Conservation (phyloP, 2,888 invertebrate species). For the Bugula neritina region DNA sequence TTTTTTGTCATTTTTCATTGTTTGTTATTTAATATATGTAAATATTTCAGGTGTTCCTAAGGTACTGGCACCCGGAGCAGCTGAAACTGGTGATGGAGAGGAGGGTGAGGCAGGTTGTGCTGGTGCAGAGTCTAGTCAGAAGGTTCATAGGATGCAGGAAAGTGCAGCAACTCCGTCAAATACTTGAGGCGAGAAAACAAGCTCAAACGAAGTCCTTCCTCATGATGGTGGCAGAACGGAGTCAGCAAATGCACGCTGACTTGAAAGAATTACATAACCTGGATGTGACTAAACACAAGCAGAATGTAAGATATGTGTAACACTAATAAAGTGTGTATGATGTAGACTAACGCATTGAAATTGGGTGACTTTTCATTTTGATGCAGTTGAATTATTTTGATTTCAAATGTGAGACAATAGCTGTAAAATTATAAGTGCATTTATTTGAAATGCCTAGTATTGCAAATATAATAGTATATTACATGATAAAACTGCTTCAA, state of each 20-base stretch:
- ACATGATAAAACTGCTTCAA: too few species aligned
- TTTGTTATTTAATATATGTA: neutral
- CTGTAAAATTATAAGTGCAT: too few species aligned
- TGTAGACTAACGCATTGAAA: too few species aligned
- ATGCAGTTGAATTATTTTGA: too few species aligned
- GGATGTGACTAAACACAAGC: neutral
- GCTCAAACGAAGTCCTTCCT: slow-evolving; percentile 25
- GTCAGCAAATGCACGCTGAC: neutral
- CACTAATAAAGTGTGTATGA: too few species aligned
- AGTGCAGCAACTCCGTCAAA: neutral
- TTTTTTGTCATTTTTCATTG: too few species aligned
- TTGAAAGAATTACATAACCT: slow-evolving; percentile 1
- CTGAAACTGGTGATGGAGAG: slow-evolving; percentile 37
- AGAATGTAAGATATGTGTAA: neutral
- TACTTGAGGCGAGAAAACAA: neutral
- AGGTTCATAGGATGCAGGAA: slow-evolving; percentile 34
- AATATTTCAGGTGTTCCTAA: slow-evolving; percentile 41
- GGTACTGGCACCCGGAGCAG: slow-evolving; percentile 43
- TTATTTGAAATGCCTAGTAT: too few species aligned
- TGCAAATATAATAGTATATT: too few species aligned
- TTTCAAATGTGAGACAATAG: too few species aligned
- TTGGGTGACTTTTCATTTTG: too few species aligned
- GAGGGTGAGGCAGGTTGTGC: slow-evolving; percentile 32
- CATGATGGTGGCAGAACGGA: neutral
- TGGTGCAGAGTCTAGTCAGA: slow-evolving; percentile 37